Evolutionary conservation across 2,888 invertebrate species (phyloP).

Genomic region (Orthosia incerta): DNA sequence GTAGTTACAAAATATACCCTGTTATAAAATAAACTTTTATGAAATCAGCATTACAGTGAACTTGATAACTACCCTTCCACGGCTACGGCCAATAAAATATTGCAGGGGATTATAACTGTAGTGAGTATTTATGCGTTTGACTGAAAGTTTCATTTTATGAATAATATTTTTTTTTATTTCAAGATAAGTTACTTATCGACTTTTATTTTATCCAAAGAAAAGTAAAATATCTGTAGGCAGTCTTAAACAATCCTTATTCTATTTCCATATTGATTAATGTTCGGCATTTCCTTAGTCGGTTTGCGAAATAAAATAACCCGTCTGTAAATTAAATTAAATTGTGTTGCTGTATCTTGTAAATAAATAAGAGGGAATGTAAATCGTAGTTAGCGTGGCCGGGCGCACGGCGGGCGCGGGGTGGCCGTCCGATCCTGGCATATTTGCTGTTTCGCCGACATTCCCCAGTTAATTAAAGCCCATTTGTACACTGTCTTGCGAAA

Average conservation of each 20-base stretch:
- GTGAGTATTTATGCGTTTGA: conserved; percentile 47
- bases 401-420: conserved; percentile 71
- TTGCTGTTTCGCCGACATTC: conserved; percentile 88
- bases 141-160: background rate
- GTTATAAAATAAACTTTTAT: conserved; percentile 16
- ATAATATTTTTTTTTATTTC: background rate
- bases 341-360: conserved; percentile 79
- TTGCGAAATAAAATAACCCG: conserved; percentile 68
- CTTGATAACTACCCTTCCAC: conserved; percentile 9
- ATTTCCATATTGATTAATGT: conserved; percentile 52
- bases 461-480: conserved; percentile 90
- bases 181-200: background rate
- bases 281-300: conserved; percentile 44
- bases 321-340: conserved; percentile 77
- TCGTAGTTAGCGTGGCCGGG: conserved; percentile 81
- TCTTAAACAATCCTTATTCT: conserved; percentile 11
- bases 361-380: conserved; percentile 85
- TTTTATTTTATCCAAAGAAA: background rate
- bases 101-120: conserved; percentile 38
- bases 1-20: conserved; percentile 12
- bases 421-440: conserved; percentile 82
- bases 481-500: conserved; percentile 88
- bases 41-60: conserved; percentile 29
- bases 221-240: background rate
- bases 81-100: conserved; percentile 22